Evolutionary conservation across 2,888 invertebrate genomes (phyloP).

Genomic region (Eubasilissa splendida): DNA sequence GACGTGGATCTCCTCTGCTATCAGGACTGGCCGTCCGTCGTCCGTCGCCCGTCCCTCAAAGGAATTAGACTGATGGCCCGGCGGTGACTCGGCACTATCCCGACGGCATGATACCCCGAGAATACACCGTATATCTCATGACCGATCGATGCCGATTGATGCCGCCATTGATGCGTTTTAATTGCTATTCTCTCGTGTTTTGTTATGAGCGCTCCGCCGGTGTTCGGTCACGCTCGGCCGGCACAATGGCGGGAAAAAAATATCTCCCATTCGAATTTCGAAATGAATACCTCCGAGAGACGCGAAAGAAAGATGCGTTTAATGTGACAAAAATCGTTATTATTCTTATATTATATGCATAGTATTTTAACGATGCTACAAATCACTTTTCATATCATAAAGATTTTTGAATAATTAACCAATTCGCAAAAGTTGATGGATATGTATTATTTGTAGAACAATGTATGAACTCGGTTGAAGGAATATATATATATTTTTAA

Average conservation of each 20-base stretch:
- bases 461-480: too few relatives aligned
- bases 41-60: constrained; percentile 67
- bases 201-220: constrained; percentile 30
- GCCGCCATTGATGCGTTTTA: constrained; percentile 59
- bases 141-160: constrained; percentile 50
- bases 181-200: constrained; percentile 55
- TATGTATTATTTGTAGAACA: too few relatives aligned
- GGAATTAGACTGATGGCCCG: constrained; percentile 69
- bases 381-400: too few relatives aligned
- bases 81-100: constrained; percentile 65
- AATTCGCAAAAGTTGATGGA: too few relatives aligned
- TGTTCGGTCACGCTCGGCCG: background rate
- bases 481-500: too few relatives aligned
- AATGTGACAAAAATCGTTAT: background rate
- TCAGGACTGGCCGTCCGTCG: constrained; percentile 48
- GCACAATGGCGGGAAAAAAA: background rate
- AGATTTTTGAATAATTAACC: too few relatives aligned
- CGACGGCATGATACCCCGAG: constrained; percentile 41
- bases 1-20: too few relatives aligned
- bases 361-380: too few relatives aligned
- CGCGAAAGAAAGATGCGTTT: background rate
- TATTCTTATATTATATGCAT: too few relatives aligned
- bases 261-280: background rate
- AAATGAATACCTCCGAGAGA: constrained; percentile 1
- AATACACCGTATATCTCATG: constrained; percentile 29